Conservation (phyloP, 2,113 vertebrate species). For the Malurus cyaneus region DNA sequence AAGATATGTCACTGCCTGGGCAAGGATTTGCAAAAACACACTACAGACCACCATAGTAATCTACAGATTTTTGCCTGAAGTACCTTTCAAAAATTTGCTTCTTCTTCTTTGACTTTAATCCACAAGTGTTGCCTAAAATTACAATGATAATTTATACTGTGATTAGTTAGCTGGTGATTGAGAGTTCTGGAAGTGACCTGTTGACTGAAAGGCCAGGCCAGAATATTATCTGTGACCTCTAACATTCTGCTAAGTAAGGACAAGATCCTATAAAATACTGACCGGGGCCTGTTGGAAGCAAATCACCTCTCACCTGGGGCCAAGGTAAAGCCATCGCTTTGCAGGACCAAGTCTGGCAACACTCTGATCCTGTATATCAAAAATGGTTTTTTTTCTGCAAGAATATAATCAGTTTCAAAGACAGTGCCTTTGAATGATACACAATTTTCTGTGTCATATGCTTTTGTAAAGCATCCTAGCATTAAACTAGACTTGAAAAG, state of each 20-base stretch:
- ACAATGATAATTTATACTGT: background rate
- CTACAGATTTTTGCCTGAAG: background rate
- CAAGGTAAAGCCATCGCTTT: background rate
- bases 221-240: constrained; percentile 43
- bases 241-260: background rate
- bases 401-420: background rate
- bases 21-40: background rate
- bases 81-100: background rate
- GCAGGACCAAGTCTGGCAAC: background rate
- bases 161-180: constrained; percentile 39
- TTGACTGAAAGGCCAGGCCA: background rate
- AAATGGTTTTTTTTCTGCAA: background rate
- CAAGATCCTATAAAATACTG: background rate
- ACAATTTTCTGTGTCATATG: background rate
- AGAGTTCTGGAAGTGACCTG: constrained; percentile 13
- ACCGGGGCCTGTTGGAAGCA: background rate
- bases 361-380: background rate
- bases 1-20: background rate
- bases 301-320: background rate
- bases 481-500: constrained; percentile 40
- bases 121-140: background rate
- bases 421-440: background rate
- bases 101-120: background rate
- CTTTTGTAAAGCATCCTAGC: background rate
- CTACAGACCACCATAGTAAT: background rate